Conservation (phyloP, 2,113 vertebrate species). For the Murina feae region DNA sequence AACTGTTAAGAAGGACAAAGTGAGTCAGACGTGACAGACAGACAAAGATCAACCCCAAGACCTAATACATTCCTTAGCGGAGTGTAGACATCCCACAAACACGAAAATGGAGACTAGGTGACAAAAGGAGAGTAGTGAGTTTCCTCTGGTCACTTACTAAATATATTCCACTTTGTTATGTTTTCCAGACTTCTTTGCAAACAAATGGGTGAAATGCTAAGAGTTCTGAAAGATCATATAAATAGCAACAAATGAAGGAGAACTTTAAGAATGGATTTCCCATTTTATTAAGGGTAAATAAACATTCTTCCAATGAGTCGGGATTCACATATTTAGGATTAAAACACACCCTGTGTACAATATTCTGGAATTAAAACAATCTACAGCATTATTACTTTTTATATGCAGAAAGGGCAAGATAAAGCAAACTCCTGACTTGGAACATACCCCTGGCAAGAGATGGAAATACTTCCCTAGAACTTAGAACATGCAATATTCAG, state of each 20-base stretch:
- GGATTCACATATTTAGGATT: neutral
- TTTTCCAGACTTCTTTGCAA: slow-evolving; percentile 44
- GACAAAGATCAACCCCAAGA: neutral
- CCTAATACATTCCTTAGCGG: neutral
- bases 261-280: slow-evolving; percentile 18
- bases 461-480: slow-evolving; percentile 46
- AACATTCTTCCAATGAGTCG: slow-evolving; percentile 40
- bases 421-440: slow-evolving; percentile 45
- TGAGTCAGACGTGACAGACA: neutral
- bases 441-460: too few relatives aligned
- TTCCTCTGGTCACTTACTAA: neutral
- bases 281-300: slow-evolving; percentile 44
- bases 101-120: neutral
- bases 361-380: slow-evolving; percentile 50
- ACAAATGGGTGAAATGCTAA: slow-evolving; percentile 33
- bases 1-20: neutral
- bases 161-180: neutral
- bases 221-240: neutral
- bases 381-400: neutral
- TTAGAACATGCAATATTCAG: neutral
- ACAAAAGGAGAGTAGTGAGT: neutral
- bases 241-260: slow-evolving; percentile 19
- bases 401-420: neutral
- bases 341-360: slow-evolving; percentile 19
- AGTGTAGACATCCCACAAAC: neutral